A percentile compares a stretch with the other conserved stretches of the same genome.
phyloP scores from a whole-genome alignment of 92 coral and sea anemone species.

The Phenganax stokvisi region DNA sequence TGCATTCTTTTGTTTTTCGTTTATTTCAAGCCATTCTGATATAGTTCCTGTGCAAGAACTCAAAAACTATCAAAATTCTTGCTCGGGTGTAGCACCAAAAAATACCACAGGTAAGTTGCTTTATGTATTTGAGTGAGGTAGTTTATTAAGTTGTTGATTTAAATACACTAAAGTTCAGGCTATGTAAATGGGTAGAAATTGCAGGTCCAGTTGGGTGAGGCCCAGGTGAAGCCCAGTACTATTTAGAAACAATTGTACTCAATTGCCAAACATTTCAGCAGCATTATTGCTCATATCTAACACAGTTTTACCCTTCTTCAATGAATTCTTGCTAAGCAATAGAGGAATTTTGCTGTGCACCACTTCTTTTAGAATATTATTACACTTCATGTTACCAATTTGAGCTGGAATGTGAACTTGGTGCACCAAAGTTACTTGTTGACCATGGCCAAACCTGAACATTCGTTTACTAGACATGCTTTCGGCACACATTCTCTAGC shows the following conservation, averaged over 20 bases:
- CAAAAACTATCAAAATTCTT: too few relatives aligned
- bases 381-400: constrained; percentile 7
- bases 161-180: too few relatives aligned
- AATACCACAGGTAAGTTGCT: too few relatives aligned
- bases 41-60: too few relatives aligned
- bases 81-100: too few relatives aligned
- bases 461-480: background rate
- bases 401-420: background rate
- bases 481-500: background rate
- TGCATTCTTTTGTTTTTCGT: too few relatives aligned
- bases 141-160: too few relatives aligned
- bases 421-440: background rate
- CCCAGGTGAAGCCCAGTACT: too few relatives aligned
- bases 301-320: constrained; percentile 22
- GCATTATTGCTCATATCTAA: constrained; percentile 1
- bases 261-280: constrained; percentile 23
- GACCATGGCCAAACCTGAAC: constrained; percentile 19
- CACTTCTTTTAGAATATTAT: background rate
- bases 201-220: too few relatives aligned
- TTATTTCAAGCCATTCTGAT: too few relatives aligned
- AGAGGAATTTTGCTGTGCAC: constrained; percentile 12
- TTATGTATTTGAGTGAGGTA: too few relatives aligned
- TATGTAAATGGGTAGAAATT: too few relatives aligned
- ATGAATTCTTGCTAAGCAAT: constrained; percentile 1
- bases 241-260: background rate